phyloP scores from a whole-genome alignment of 2,797 vertebrate species.

The Acrocephalus scirpaceus region DNA sequence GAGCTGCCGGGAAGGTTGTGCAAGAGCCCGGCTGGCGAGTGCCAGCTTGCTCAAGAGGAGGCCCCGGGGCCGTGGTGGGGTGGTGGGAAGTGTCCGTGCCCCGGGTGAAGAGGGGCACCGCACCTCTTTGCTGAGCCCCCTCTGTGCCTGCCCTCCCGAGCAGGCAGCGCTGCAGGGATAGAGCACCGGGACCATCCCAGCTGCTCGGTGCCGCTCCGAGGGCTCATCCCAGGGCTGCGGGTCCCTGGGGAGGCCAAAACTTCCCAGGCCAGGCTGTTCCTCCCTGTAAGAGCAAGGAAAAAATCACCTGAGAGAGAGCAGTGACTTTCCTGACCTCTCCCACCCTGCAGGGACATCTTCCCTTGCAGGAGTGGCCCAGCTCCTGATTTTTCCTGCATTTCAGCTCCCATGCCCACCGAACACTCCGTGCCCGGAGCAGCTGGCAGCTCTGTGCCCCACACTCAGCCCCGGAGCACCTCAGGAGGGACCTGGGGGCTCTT shows the following conservation, averaged over 20 bases:
- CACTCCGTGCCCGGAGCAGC: fast-evolving
- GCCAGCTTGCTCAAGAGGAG: conserved; percentile 19
- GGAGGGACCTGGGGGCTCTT: fast-evolving
- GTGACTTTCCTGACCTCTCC: background rate
- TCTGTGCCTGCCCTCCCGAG: too few species aligned
- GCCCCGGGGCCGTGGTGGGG: too few species aligned
- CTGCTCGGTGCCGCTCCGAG: fast-evolving
- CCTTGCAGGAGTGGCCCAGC: background rate
- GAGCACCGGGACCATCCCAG: background rate
- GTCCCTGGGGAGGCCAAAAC: background rate
- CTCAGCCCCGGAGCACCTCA: background rate
- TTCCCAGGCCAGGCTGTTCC: fast-evolving
- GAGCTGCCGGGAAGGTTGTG: background rate
- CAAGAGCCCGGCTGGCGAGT: background rate
- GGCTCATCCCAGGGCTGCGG: background rate
- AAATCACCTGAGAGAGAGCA: background rate
- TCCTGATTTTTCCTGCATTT: background rate
- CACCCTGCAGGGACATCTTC: background rate
- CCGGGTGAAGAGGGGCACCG: fast-evolving
- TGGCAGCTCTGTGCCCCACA: background rate
- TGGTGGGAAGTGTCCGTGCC: fast-evolving
- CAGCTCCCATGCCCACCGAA: background rate
- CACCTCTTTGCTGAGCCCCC: background rate
- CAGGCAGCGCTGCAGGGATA: background rate
- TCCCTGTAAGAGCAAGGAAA: fast-evolving